Percentiles rank a stretch among this genome's conserved stretches.
phyloP scores from a whole-genome alignment of 2,888 invertebrate species.

The Ephialtes manifestator region DNA sequence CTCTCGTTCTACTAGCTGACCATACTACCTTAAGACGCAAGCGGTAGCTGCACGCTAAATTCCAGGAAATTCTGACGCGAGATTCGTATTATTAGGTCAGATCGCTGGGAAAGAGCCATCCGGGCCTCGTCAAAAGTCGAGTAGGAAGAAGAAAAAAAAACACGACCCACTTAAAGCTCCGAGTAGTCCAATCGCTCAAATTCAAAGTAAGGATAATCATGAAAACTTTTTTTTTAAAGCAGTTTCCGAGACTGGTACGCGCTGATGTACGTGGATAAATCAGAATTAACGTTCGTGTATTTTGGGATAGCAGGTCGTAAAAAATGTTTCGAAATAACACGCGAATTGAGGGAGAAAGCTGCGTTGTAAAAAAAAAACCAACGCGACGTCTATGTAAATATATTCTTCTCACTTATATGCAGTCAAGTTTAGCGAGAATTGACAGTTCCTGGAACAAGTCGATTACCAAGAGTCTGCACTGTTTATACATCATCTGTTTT shows the following conservation, averaged over 20 bases:
- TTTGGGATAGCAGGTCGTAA: constrained; percentile 41
- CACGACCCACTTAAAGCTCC: background rate
- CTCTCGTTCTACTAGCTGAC: too few relatives aligned
- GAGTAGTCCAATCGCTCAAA: constrained; percentile 24
- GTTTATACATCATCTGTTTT: constrained; percentile 8
- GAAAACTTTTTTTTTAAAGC: background rate
- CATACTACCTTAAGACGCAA: constrained; percentile 2
- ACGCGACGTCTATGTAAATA: constrained; percentile 32
- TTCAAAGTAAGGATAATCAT: constrained; percentile 29
- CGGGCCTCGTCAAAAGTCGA: constrained; percentile 5
- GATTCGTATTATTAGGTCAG: constrained; percentile 18
- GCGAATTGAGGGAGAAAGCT: constrained; percentile 2
- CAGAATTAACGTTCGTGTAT: background rate
- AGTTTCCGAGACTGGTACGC: constrained; percentile 19
- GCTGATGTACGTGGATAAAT: constrained; percentile 21
- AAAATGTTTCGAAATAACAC: constrained; percentile 42
- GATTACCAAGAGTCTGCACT: background rate
- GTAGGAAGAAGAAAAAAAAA: constrained; percentile 1
- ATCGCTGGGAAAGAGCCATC: constrained; percentile 19
- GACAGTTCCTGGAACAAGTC: constrained; percentile 1
- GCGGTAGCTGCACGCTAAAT: background rate
- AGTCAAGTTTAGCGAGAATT: background rate
- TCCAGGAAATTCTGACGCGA: constrained; percentile 16
- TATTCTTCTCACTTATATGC: constrained; percentile 4
- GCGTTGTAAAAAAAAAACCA: constrained; percentile 6